Percentiles rank a stretch among this genome's conserved stretches.
These are phyloP conservation scores for Venustoraphidia nigricollis DNA, from an alignment of 2,888 invertebrate species.

Conservation along the genomic window DNA sequence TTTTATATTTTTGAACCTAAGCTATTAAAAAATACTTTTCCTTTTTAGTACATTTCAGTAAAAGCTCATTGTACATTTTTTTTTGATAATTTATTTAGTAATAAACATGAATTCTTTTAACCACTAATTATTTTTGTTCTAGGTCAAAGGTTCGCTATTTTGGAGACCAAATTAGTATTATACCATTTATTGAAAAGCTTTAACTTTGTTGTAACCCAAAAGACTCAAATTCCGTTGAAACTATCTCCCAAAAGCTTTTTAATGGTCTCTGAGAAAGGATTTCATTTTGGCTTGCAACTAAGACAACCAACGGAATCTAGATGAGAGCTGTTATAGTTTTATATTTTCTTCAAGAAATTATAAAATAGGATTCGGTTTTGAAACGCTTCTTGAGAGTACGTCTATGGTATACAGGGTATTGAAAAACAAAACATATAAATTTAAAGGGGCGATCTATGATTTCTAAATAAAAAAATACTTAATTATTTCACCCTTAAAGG, in stretches of 20 bases:
- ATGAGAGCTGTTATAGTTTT: too few relatives aligned
- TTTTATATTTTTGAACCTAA: too few relatives aligned
- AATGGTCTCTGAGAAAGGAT: neutral
- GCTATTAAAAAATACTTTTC: too few relatives aligned
- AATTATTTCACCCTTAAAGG: too few relatives aligned
- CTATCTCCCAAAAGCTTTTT: slow-evolving; percentile 12
- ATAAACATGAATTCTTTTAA: neutral
- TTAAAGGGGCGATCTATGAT: too few relatives aligned
- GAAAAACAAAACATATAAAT: too few relatives aligned
- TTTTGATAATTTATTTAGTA: neutral
- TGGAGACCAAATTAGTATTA: slow-evolving; percentile 8
- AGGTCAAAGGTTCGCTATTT: slow-evolving; percentile 12
- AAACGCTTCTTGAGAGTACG: too few relatives aligned
- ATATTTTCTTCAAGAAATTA: too few relatives aligned
- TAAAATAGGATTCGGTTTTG: too few relatives aligned
- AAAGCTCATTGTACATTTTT: too few relatives aligned
- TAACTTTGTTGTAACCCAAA: slow-evolving; percentile 1
- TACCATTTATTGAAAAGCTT: neutral
- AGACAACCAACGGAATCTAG: neutral
- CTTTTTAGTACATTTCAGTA: slow-evolving; percentile 13
- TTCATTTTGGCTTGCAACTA: neutral
- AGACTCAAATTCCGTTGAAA: slow-evolving; percentile 4
- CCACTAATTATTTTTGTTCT: neutral
- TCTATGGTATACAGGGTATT: too few relatives aligned
- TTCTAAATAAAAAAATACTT: too few relatives aligned